Percentiles rank a stretch among this genome's conserved stretches.
Evolutionary conservation across 2,113 vertebrate species (phyloP).

Genomic region (Porphyrio hochstetteri): DNA sequence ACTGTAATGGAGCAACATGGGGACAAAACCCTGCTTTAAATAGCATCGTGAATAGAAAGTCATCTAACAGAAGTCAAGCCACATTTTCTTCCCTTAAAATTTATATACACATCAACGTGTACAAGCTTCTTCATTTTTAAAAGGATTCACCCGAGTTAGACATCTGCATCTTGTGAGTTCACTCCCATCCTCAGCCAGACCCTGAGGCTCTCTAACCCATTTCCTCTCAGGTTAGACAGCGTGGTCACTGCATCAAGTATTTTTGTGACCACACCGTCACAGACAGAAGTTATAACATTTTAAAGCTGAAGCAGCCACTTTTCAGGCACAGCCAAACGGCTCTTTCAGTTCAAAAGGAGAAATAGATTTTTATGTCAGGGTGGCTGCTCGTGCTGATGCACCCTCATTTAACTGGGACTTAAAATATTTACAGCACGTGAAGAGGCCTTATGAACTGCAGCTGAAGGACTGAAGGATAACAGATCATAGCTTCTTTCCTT

Average conservation of each 20-base stretch:
- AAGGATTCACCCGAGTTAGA: neutral
- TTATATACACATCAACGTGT: neutral
- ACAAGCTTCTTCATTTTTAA: neutral
- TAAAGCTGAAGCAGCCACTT: neutral
- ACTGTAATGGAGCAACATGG: neutral
- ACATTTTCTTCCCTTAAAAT: neutral
- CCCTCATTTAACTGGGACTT: neutral
- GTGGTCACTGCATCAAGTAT: neutral
- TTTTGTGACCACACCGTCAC: neutral
- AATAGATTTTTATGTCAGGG: neutral
- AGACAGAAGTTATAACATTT: neutral
- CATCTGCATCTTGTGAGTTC: neutral
- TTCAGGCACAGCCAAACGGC: neutral
- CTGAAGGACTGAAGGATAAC: neutral
- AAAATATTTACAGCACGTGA: rapidly evolving
- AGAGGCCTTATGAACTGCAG: neutral
- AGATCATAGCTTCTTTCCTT: neutral
- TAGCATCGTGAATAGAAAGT: neutral
- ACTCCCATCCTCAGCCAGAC: neutral
- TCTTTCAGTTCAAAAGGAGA: neutral
- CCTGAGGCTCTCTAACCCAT: neutral
- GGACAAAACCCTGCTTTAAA: neutral
- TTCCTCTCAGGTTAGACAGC: neutral
- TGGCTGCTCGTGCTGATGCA: neutral
- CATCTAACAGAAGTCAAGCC: neutral